A percentile compares a stretch with the other conserved stretches of the same genome.
phyloP scores from a whole-genome alignment of 2,888 invertebrate species.

The Apotomis turbidana region DNA sequence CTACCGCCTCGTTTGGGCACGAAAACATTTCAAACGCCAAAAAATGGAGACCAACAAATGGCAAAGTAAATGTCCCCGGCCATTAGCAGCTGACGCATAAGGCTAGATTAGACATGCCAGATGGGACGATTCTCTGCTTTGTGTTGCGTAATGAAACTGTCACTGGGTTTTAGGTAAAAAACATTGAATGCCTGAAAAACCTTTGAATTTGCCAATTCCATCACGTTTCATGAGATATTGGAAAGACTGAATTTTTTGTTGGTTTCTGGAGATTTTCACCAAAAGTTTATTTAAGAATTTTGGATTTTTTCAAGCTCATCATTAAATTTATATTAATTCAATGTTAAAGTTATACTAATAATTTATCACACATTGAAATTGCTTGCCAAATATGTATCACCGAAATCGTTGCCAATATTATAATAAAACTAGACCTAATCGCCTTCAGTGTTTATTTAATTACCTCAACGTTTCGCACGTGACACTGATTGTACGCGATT shows the following conservation, averaged over 20 bases:
- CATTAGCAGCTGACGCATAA: conserved; percentile 29
- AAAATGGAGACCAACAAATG: conserved; percentile 32
- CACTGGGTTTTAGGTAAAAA: background rate
- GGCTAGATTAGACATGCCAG: conserved; percentile 11
- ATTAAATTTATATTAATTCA: too few relatives aligned
- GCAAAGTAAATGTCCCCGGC: conserved; percentile 34
- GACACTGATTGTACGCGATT: too few relatives aligned
- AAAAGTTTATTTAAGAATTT: too few relatives aligned
- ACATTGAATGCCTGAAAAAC: background rate
- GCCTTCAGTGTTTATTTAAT: too few relatives aligned
- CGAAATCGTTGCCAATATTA: too few relatives aligned
- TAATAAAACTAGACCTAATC: too few relatives aligned
- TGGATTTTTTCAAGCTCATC: too few relatives aligned
- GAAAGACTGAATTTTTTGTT: background rate
- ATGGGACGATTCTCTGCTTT: conserved; percentile 22
- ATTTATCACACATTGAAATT: too few relatives aligned
- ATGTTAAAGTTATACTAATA: too few relatives aligned
- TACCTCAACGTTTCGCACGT: too few relatives aligned
- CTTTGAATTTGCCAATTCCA: background rate
- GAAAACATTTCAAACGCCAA: conserved; percentile 20
- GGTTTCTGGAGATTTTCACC: too few relatives aligned
- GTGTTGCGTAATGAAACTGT: conserved; percentile 5
- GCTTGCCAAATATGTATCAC: too few relatives aligned
- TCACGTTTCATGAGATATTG: background rate
- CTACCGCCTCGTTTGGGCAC: background rate